Evolutionary conservation across 2,888 invertebrate genomes (phyloP), one percentile per base, ranked within the genome.

Genomic region (Eulithis prunata): DNA sequence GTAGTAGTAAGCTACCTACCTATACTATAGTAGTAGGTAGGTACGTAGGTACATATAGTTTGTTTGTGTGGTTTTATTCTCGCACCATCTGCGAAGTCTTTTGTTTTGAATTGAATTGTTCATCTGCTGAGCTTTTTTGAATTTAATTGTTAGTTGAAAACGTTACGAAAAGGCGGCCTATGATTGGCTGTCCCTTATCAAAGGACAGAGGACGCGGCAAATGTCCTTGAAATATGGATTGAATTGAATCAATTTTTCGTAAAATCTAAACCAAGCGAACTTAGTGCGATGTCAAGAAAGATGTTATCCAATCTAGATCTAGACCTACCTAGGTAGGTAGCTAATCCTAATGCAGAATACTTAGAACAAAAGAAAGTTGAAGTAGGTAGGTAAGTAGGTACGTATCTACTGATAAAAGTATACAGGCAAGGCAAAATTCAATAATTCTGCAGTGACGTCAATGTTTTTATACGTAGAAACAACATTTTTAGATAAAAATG

Each of bases 101-200:
- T 32, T 32, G 32, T 32, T 32, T 32, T 32, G 32, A 32, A 32
- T 5, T 32, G 3, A 32, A 32, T 32, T 32, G 32, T 3, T 4
- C 32, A 32, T 32, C 32, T 32, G 4, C 32, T 32, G 32, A 32
- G 4, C 4, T 4, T 32, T 32, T 62, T 58, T 61, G 60, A 14
- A 4, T 12, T 13, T 58, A 32, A 32, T 3, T 32, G 38, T 6
- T 49, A 13, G 7, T 62, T 83, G 77, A 84, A 82, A 84, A 85
- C 91, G 89, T 88, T 90, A 86, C 69, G 73, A 83, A 76, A 51
- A 72, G 64, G 68, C 75, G 80, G 74, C 68, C 72, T 82, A 62
- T 70, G 83, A 90, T 91, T 91, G 90, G 91, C 74, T 78, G 86
- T 80, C 54, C 85, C 87, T 90, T 91, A 91, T 90, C 91, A 83